These are phyloP conservation scores for Incurvaria masculella DNA, from an alignment of 2,888 invertebrate species.

Conservation along the genomic window DNA sequence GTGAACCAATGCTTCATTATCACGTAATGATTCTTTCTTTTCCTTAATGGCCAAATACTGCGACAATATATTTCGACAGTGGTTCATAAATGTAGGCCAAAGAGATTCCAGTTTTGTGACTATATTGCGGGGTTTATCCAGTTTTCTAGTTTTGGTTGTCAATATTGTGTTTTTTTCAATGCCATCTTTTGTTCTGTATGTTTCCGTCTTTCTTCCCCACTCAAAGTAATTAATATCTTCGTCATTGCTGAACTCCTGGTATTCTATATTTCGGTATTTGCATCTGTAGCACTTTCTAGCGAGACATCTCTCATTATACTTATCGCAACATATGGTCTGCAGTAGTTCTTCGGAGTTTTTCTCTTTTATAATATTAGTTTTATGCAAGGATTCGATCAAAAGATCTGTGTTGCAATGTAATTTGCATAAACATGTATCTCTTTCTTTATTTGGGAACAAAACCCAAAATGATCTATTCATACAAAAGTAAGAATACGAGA, in stretches of 20 bases:
- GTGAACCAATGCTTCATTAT: conserved; percentile 7
- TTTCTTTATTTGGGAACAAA: conserved; percentile 6
- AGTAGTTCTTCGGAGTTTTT: neutral
- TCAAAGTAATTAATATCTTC: conserved; percentile 3
- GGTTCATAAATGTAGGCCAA: conserved; percentile 7
- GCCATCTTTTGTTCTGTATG: conserved; percentile 4
- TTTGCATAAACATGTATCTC: conserved; percentile 9
- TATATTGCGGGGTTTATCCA: conserved; percentile 4
- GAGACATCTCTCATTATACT: no score
- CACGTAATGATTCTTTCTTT: no score
- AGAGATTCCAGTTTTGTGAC: conserved; percentile 9
- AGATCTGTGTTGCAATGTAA: conserved; percentile 8
- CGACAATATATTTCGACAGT: conserved; percentile 6
- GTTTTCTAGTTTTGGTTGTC: conserved; percentile 6
- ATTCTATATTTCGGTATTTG: no score
- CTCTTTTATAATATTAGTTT: conserved; percentile 6
- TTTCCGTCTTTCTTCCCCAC: conserved; percentile 7
- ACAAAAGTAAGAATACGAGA: conserved; percentile 10
- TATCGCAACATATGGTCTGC: no score
- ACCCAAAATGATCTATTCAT: conserved; percentile 10
- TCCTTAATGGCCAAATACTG: conserved; percentile 10
- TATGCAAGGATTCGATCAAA: conserved; percentile 5
- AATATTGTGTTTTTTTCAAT: conserved; percentile 5
- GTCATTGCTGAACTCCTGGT: conserved; percentile 1
- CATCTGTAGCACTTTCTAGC: no score